Conservation (phyloP, 1,140 invertebrate genomes). For the Periplaneta americana region DNA sequence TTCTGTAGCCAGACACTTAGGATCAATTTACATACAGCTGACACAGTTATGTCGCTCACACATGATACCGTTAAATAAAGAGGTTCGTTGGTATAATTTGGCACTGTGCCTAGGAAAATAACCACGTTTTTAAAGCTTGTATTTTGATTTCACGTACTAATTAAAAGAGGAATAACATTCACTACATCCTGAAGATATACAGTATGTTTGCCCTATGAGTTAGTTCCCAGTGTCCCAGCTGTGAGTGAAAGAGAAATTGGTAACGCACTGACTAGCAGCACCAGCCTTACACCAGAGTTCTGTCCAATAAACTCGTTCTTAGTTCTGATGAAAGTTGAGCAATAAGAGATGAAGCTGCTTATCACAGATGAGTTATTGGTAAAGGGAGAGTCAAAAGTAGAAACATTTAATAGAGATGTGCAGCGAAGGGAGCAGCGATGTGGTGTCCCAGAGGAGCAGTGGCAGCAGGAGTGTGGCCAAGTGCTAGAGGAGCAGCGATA, state of each 20-base stretch:
- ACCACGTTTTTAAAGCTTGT: no score
- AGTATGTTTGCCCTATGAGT: not conserved
- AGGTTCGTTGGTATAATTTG: not conserved
- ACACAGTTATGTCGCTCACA: not conserved
- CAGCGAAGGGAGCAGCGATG: conserved; percentile 2
- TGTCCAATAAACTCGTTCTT: not conserved
- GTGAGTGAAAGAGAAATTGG: not conserved
- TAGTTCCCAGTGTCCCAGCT: not conserved
- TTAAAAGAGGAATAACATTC: no score
- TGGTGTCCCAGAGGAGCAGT: not conserved
- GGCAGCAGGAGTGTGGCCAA: conserved; percentile 6
- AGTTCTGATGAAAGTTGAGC: not conserved
- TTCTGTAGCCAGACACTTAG: not conserved
- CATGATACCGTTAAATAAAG: not conserved
- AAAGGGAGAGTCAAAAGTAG: conserved; percentile 1
- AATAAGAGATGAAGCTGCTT: not conserved
- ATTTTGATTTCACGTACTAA: not conserved
- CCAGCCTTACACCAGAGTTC: not conserved
- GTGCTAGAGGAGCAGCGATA: no score
- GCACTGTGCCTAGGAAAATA: not conserved
- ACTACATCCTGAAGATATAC: no score
- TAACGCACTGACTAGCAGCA: not conserved
- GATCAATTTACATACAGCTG: not conserved
- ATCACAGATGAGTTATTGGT: not conserved
- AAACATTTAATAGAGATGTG: conserved; percentile 28